Percentiles rank a stretch among this genome's conserved stretches.
phyloP scores from a whole-genome alignment of 2,113 vertebrate species.

The Aptenodytes patagonicus region DNA sequence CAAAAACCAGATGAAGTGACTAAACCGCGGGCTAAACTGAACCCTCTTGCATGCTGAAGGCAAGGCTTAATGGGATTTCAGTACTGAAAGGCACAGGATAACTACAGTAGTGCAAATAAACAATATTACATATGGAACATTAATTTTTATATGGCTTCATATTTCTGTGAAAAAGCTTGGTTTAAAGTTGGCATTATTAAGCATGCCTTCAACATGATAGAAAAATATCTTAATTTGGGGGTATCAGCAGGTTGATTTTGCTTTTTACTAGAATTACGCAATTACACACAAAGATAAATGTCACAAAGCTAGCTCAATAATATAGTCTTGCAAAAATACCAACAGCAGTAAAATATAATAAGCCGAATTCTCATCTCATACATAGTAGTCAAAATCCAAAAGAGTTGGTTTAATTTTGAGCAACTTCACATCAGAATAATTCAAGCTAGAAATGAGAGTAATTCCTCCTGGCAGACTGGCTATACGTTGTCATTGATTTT shows the following conservation, averaged over 20 bases:
- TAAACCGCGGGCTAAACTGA: neutral
- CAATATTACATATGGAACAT: no score
- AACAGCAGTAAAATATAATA: neutral
- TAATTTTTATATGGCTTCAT: neutral
- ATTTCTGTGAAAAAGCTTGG: neutral
- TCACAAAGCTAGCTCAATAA: neutral
- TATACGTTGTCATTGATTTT: rapidly evolving
- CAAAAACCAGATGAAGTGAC: neutral
- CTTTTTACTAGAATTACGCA: neutral
- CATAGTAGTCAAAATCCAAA: neutral
- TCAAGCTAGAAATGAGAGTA: neutral
- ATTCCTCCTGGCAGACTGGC: neutral
- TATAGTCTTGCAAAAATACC: neutral
- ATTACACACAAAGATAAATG: neutral
- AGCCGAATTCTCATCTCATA: neutral
- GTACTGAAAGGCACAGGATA: neutral
- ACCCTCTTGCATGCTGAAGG: no score
- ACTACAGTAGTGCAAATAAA: neutral
- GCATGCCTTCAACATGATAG: neutral
- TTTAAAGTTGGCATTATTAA: neutral
- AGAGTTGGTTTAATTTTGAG: neutral
- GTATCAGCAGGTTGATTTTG: neutral
- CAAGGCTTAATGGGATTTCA: neutral
- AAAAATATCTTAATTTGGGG: neutral
- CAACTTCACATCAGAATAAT: neutral